Evolutionary conservation across 1,140 invertebrate species (phyloP).

Genomic region (Philotrypesis tridentata): DNA sequence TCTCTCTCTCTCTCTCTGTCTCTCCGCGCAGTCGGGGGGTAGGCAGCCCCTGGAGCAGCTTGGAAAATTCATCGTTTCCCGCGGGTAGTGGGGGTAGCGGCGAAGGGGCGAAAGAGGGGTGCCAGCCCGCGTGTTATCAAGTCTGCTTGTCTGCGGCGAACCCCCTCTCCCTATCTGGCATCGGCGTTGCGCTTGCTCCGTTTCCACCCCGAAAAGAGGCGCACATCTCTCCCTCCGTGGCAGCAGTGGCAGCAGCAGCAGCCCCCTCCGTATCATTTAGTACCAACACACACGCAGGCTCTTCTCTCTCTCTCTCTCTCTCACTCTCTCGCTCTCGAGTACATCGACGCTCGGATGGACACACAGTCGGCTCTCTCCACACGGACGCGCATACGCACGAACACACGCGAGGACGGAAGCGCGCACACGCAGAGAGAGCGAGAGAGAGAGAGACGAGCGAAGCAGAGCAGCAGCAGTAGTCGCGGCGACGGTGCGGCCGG

Average conservation of each 20-base stretch:
- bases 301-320: conserved; percentile 42
- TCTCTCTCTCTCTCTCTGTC: neutral
- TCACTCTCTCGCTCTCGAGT: too few relatives aligned
- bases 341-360: neutral
- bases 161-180: conserved; percentile 54
- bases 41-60: neutral
- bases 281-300: neutral
- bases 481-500: neutral
- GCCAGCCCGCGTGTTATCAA: conserved; percentile 69
- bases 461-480: neutral
- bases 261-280: conserved; percentile 28
- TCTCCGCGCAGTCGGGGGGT: neutral
- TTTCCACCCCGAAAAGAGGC: conserved; percentile 44
- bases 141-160: conserved; percentile 59
- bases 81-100: conserved; percentile 46
- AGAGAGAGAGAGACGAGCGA: too few relatives aligned
- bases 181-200: conserved; percentile 6
- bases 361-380: neutral
- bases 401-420: neutral
- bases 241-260: conserved; percentile 1
- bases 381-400: neutral
- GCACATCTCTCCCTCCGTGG: conserved; percentile 51
- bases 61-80: neutral
- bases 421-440: too few relatives aligned
- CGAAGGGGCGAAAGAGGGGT: conserved; percentile 60